Percentiles rank a stretch among this genome's conserved stretches.
Conservation (phyloP, 2,888 invertebrate genomes). For the Horisme vitalbata region DNA sequence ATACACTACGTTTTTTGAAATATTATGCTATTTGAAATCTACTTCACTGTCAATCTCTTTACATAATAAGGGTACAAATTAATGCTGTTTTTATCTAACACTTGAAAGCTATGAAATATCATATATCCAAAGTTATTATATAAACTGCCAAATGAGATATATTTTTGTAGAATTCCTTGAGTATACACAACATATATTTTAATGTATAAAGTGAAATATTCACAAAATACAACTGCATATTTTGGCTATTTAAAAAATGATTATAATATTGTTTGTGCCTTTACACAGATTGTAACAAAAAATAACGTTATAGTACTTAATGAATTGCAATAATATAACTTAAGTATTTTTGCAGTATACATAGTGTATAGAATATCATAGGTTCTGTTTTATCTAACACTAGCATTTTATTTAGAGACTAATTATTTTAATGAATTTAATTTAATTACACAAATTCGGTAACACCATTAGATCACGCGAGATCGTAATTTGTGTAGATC, state of each 20-base stretch:
- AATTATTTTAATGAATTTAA: conserved; percentile 24
- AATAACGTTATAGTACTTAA: conserved; percentile 55
- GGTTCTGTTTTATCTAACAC: conserved; percentile 47
- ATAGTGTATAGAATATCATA: conserved; percentile 40
- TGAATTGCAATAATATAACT: conserved; percentile 55
- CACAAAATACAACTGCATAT: conserved; percentile 22
- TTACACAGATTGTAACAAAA: conserved; percentile 47
- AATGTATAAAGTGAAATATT: conserved; percentile 38
- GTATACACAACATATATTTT: conserved; percentile 46
- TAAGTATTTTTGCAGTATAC: conserved; percentile 56
- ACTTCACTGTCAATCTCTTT: conserved; percentile 3
- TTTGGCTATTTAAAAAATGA: conserved; percentile 29
- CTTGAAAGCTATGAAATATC: conserved; percentile 30
- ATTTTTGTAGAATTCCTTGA: conserved; percentile 76
- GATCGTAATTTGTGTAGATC: conserved; percentile 43
- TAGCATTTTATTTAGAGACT: conserved; percentile 53
- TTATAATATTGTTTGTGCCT: conserved; percentile 76
- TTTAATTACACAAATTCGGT: conserved; percentile 10
- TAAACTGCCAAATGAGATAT: conserved; percentile 76
- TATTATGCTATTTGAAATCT: conserved; percentile 30
- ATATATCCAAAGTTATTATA: conserved; percentile 46
- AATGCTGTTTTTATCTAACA: conserved; percentile 26
- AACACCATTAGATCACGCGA: conserved; percentile 11
- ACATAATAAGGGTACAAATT: conserved; percentile 9
- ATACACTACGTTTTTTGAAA: conserved; percentile 37